These are phyloP conservation scores for Chromis chromis DNA, from an alignment of 2,797 vertebrate genomes.

Conservation along the genomic window DNA sequence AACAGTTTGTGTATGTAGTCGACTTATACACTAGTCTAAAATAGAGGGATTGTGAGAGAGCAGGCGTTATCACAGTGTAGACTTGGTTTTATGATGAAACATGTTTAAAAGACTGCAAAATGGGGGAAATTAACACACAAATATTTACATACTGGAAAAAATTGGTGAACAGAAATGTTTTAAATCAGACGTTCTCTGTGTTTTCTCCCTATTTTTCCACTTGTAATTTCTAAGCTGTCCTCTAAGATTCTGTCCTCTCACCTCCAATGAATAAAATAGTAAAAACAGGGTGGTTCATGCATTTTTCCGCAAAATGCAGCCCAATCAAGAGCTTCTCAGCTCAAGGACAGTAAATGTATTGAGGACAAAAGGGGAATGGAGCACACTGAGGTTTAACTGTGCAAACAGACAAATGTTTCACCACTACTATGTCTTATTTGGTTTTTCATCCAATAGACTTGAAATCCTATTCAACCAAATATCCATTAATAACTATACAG, in stretches of 20 bases:
- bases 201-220: slow-evolving; percentile 21
- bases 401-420: too few species aligned
- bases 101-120: slow-evolving; percentile 26
- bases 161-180: slow-evolving; percentile 1
- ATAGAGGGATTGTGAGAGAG: neutral
- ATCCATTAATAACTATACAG: too few species aligned
- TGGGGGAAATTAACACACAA: neutral
- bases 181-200: neutral
- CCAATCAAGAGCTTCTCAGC: too few species aligned
- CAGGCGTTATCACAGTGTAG: slow-evolving; percentile 4
- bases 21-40: neutral
- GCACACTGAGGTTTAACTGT: too few species aligned
- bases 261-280: neutral
- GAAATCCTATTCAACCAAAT: too few species aligned
- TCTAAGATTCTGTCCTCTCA: neutral
- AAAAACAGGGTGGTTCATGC: neutral
- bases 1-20: neutral
- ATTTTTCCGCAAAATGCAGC: too few species aligned
- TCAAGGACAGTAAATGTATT: too few species aligned
- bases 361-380: too few species aligned
- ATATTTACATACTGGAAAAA: neutral
- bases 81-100: slow-evolving; percentile 1
- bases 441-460: too few species aligned
- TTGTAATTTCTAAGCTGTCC: slow-evolving; percentile 20
- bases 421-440: too few species aligned